Base-by-base conservation (phyloP, 1,140 invertebrate genomes). In the Drosophila chauvacae region DNA sequence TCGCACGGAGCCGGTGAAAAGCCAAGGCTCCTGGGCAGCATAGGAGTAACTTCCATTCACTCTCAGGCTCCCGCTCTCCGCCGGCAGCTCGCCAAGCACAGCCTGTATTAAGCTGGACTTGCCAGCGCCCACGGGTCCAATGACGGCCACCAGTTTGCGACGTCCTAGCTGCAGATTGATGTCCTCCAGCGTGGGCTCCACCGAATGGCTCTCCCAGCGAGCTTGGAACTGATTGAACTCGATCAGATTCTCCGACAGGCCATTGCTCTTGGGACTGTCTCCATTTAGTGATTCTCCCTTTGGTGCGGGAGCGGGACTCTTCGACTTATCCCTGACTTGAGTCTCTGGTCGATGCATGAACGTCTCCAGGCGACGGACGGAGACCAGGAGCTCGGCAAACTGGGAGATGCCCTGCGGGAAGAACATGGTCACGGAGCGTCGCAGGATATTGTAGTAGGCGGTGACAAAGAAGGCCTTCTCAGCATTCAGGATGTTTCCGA, bases 381-480 rank as follows among this genome's bases (percentile, higher is more conserved):
- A 96, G 44, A 96, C 95, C 23, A 93, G 80, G 0, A 95, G 94
- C 92, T 96, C 95, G 0, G 95, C 95, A 57, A 96, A 92, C 91
- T 95, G 94, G 14, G 94, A 93, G 37, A 95, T 94, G 55, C 76
- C 90, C 28, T 87, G 77, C 7, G 96, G 95, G 80, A 96, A 96
- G 88, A 95, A 95, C 23, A 96, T 94, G 2, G 96, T 96, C 94
- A 96, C 95, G 1, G 95, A 95, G 71, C 95, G 94, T 20, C 95
- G 92, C 33, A 97, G 82, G 33, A 96, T 94, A 73, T 96, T 96
- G 72, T 96, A 96, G 90, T 95, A 96, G 47, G 95, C 95, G 33
- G 95, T 95, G 30, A 96, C 88, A 9, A 96, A 94, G 84, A 96
- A 96, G n/a, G 97, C 96, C 92, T 96, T 96, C 91, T 97, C 95